These are phyloP conservation scores for Drosophila watanabei DNA, from an alignment of 1,140 invertebrate genomes.

Conservation along the genomic window DNA sequence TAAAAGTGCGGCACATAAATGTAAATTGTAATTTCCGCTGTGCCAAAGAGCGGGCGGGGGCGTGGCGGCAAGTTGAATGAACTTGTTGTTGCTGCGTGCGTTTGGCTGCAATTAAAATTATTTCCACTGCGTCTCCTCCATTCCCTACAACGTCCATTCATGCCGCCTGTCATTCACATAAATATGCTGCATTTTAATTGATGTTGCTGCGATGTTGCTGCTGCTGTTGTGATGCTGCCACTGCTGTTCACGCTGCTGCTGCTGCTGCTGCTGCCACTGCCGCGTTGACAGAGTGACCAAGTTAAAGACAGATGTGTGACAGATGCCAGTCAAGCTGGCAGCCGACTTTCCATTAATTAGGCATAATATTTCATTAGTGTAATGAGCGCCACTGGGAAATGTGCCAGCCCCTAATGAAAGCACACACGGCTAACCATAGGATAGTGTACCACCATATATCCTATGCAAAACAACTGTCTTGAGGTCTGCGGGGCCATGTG, in stretches of 20 bases:
- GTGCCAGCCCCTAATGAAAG: conserved; percentile 65
- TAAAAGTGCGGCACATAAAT: conserved; percentile 61
- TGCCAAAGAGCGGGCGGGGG: conserved; percentile 1
- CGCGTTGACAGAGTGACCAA: conserved; percentile 79
- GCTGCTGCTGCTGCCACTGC: conserved; percentile 1
- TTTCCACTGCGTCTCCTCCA: conserved; percentile 47
- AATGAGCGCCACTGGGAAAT: conserved; percentile 72
- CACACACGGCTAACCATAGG: conserved; percentile 36
- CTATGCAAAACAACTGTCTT: conserved; percentile 68
- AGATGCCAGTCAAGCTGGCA: conserved; percentile 62
- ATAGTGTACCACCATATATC: conserved; percentile 23
- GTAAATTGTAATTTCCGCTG: conserved; percentile 65
- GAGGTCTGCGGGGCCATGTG: conserved; percentile 53
- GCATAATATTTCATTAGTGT: conserved; percentile 81
- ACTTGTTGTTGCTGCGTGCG: conserved; percentile 65
- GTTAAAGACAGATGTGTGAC: conserved; percentile 79
- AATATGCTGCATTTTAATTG: conserved; percentile 72
- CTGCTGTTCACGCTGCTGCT: conserved; percentile 2
- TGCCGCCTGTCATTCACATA: conserved; percentile 67
- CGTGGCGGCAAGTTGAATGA: conserved; percentile 65
- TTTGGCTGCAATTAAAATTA: conserved; percentile 80
- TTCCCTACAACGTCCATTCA: conserved; percentile 57
- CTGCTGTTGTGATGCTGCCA: conserved; percentile 9
- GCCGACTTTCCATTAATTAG: conserved; percentile 81
- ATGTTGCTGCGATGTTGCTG: conserved; percentile 43